These are phyloP conservation scores for Blastomussa wellsi DNA, from an alignment of 92 coral and sea anemone genomes.

Conservation along the genomic window DNA sequence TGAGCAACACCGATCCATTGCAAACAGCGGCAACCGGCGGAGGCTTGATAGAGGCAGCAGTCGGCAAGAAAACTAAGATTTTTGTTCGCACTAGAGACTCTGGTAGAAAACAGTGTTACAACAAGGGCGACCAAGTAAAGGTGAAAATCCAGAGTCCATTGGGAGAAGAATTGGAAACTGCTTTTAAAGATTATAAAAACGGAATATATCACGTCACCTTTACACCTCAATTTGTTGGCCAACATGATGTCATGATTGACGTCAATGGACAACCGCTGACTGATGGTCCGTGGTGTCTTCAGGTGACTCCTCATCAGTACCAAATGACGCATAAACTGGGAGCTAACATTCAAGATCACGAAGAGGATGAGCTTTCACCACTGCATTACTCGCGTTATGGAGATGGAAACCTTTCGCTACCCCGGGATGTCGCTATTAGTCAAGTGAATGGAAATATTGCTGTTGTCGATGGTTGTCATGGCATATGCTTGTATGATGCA, in stretches of 20 bases:
- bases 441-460: not conserved
- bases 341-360: not conserved
- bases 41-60: constrained; percentile 34
- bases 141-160: constrained; percentile 38
- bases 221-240: constrained; percentile 42
- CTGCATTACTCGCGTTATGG: not conserved
- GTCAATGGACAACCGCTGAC: constrained; percentile 49
- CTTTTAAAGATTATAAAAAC: constrained; percentile 40
- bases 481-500: not conserved
- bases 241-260: constrained; percentile 37
- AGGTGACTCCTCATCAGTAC: constrained; percentile 40
- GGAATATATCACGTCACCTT: constrained; percentile 43
- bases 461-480: not conserved
- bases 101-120: constrained; percentile 48
- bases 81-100: constrained; percentile 53
- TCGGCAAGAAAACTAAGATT: constrained; percentile 41
- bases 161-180: constrained; percentile 7
- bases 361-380: not conserved
- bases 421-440: not conserved
- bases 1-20: constrained; percentile 45
- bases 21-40: constrained; percentile 29
- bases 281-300: constrained; percentile 42
- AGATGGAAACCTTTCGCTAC: not conserved
- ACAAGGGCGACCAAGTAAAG: constrained; percentile 46
- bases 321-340: not conserved